Evolutionary conservation across 2,113 vertebrate genomes (phyloP), one percentile per base, ranked within the genome.

Genomic region (Phycodurus eques): DNA sequence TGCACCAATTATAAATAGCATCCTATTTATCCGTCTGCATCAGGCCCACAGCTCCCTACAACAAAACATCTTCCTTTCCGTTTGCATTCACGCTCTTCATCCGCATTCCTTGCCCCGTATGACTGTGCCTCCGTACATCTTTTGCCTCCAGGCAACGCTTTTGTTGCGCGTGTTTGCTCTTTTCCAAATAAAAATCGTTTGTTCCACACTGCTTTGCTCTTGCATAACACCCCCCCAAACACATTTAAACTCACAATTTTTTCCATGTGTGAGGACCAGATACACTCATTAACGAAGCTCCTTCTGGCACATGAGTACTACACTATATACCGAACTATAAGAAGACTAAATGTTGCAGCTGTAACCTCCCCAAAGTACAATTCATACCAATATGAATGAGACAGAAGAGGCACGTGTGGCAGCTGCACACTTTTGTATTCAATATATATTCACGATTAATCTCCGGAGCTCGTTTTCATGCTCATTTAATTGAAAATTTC

Each of bases 91-190:
- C 33, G n/a, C 53, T 31, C 22, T 78, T 81, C 68, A 73, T 83
- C 69, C 59, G 42, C 11, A 68, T 22, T 70, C 61, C 77, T 84
- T 62, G 51, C 79, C 77, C 60, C 57, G 57, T 69, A 63, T 59
- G 56, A 73, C 74, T 67, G 63, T 22, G 60, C 70, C 71, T 77
- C 46, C 62, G 71, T 70, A 68, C 73, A 75, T 77, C 51, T 15
- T 79, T 70, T 77, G 15, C 73, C 76, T 75, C 22, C 56, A 20
- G 71, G 81, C 67, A 70, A 73, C 8, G 5, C 43, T 51, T 67
- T 79, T 72, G 69, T 77, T 79, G 51, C n/a, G 22, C 72, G 27
- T 73, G 33, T 80, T 85, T 75, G 42, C 2, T 70, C 57, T 22
- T 75, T 70, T 70, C 71, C 43, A 19, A 20, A 63, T 10, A 56